These are phyloP conservation scores for Drosophila borealis DNA, from an alignment of 2,888 invertebrate genomes.

Conservation along the genomic window DNA sequence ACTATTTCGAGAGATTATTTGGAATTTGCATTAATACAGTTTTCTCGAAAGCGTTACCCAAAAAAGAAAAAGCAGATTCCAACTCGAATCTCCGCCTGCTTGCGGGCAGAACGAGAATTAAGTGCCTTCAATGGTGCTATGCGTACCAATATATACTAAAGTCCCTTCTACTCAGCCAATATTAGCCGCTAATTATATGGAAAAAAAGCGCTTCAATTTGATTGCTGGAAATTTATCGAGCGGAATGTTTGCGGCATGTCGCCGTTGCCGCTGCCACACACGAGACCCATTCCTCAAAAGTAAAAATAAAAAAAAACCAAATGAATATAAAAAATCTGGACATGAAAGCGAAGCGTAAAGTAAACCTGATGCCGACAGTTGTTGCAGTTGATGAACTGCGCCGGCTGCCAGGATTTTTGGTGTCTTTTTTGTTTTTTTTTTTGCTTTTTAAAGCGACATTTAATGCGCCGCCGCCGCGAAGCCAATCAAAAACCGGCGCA, in stretches of 20 bases:
- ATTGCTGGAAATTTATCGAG: constrained; percentile 49
- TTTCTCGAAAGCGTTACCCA: neutral
- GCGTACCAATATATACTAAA: no score
- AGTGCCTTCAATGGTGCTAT: neutral
- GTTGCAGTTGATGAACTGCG: constrained; percentile 54
- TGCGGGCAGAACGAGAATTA: no score
- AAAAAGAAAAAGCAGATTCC: neutral
- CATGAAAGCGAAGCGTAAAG: constrained; percentile 33
- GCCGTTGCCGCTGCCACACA: constrained; percentile 60
- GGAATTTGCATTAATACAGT: no score
- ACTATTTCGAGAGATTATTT: no score
- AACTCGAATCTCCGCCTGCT: neutral
- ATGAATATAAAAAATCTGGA: constrained; percentile 33
- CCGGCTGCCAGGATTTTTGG: constrained; percentile 53
- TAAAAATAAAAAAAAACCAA: constrained; percentile 11
- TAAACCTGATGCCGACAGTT: constrained; percentile 65
- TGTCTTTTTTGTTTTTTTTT: constrained; percentile 20
- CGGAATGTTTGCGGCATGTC: constrained; percentile 50
- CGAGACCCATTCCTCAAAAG: constrained; percentile 20
- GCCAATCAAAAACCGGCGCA: constrained; percentile 81
- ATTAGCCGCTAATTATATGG: constrained; percentile 38
- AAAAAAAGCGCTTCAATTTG: constrained; percentile 43
- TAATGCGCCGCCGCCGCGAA: constrained; percentile 68
- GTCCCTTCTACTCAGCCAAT: constrained; percentile 23
- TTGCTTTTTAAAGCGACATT: constrained; percentile 47